These are phyloP conservation scores for Amorpha juglandis DNA, from an alignment of 2,888 invertebrate genomes.

Conservation along the genomic window DNA sequence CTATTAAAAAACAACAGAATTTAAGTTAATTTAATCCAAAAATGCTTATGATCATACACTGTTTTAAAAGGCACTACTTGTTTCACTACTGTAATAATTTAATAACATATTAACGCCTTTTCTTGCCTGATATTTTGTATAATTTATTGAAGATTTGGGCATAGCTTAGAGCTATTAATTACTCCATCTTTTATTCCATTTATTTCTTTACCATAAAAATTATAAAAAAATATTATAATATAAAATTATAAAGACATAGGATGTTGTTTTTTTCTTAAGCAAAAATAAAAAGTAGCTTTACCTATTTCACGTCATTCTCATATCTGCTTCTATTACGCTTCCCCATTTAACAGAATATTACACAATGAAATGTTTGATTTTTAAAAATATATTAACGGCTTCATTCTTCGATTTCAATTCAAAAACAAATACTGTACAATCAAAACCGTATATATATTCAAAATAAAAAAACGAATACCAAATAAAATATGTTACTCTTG, in stretches of 20 bases:
- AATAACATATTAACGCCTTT: not conserved
- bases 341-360: not conserved
- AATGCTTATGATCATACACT: not conserved
- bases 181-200: no score
- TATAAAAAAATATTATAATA: no score
- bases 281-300: not conserved
- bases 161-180: no score
- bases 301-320: not conserved
- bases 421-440: not conserved
- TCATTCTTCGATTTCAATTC: slow-evolving; percentile 15
- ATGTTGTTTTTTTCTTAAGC: not conserved
- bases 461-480: not conserved
- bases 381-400: not conserved
- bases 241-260: not conserved
- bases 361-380: not conserved
- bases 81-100: not conserved
- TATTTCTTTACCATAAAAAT: no score
- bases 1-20: not conserved
- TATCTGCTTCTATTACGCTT: not conserved
- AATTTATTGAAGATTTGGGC: no score
- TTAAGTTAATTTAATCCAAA: not conserved
- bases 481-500: not conserved
- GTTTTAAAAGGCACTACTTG: not conserved
- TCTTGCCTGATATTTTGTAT: not conserved
- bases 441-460: not conserved